phyloP scores from a whole-genome alignment of 2,888 invertebrate genomes.

The Laothoe populi region DNA sequence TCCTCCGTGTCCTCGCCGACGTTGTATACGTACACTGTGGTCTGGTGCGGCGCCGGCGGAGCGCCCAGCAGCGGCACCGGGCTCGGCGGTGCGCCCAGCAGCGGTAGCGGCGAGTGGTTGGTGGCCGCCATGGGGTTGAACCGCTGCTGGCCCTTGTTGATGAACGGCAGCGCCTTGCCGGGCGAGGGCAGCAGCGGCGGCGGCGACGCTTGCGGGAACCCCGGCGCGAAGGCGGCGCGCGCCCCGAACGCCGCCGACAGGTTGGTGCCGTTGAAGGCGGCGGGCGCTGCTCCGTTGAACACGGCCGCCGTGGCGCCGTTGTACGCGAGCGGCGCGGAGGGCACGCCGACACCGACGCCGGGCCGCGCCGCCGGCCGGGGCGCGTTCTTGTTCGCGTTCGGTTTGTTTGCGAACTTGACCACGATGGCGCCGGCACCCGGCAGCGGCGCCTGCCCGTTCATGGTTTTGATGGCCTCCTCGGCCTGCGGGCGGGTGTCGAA shows the following conservation, averaged over 20 bases:
- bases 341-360: constrained; percentile 55
- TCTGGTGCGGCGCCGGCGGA: constrained; percentile 72
- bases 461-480: constrained; percentile 76
- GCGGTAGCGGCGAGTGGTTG: constrained; percentile 75
- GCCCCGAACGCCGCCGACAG: constrained; percentile 72
- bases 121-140: constrained; percentile 80
- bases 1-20: constrained; percentile 82
- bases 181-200: constrained; percentile 80
- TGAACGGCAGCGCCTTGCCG: constrained; percentile 80
- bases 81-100: constrained; percentile 75
- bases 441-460: constrained; percentile 77
- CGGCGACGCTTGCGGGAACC: constrained; percentile 76
- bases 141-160: constrained; percentile 81
- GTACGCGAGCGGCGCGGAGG: constrained; percentile 63
- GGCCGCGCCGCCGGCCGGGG: constrained; percentile 69
- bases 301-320: constrained; percentile 70
- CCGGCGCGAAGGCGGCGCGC: constrained; percentile 68
- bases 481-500: constrained; percentile 76
- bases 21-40: constrained; percentile 83
- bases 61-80: constrained; percentile 74
- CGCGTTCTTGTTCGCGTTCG: constrained; percentile 72
- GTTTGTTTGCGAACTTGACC: constrained; percentile 82
- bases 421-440: constrained; percentile 75
- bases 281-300: constrained; percentile 68
- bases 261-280: constrained; percentile 72